Percentiles rank a stretch among this genome's conserved stretches.
These are phyloP conservation scores for Arge pagana DNA, from an alignment of 2,888 invertebrate species.

Conservation along the genomic window DNA sequence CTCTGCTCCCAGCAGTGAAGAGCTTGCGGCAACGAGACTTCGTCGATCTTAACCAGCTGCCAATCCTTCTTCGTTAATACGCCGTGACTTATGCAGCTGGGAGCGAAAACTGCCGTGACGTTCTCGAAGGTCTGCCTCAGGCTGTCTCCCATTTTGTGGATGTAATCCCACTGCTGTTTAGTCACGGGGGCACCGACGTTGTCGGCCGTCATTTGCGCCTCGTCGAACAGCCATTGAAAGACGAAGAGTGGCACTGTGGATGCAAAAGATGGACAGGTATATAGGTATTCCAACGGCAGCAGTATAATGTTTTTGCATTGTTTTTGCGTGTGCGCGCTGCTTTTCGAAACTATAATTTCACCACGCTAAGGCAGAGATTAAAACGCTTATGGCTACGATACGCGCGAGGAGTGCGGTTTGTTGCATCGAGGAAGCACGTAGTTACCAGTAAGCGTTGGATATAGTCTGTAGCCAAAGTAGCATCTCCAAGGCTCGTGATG, in stretches of 20 bases:
- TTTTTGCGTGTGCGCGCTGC: not conserved
- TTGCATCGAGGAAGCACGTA: no score
- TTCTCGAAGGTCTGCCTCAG: constrained; percentile 79
- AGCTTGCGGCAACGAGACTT: constrained; percentile 82
- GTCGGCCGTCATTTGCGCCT: constrained; percentile 91
- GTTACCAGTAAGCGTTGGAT: constrained; percentile 81
- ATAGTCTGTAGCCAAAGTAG: constrained; percentile 88
- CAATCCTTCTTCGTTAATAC: constrained; percentile 86
- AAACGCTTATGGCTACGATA: not conserved
- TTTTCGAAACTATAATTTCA: no score
- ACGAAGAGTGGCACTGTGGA: constrained; percentile 83
- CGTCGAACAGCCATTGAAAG: constrained; percentile 94
- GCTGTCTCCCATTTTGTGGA: constrained; percentile 87
- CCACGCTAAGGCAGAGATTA: no score
- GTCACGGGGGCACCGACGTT: constrained; percentile 89
- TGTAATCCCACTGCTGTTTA: constrained; percentile 91
- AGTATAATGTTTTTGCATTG: not conserved
- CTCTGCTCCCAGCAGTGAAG: constrained; percentile 85
- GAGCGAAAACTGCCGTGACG: constrained; percentile 89
- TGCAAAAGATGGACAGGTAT: constrained; percentile 12
- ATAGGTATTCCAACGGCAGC: not conserved
- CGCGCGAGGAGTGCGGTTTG: not conserved
- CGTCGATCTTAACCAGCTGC: constrained; percentile 83
- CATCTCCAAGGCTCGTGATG: constrained; percentile 84
- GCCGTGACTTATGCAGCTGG: constrained; percentile 91